Percentiles rank a stretch among this genome's conserved stretches.
Evolutionary conservation across 2,113 vertebrate species (phyloP).

Genomic region (Turnix velox): DNA sequence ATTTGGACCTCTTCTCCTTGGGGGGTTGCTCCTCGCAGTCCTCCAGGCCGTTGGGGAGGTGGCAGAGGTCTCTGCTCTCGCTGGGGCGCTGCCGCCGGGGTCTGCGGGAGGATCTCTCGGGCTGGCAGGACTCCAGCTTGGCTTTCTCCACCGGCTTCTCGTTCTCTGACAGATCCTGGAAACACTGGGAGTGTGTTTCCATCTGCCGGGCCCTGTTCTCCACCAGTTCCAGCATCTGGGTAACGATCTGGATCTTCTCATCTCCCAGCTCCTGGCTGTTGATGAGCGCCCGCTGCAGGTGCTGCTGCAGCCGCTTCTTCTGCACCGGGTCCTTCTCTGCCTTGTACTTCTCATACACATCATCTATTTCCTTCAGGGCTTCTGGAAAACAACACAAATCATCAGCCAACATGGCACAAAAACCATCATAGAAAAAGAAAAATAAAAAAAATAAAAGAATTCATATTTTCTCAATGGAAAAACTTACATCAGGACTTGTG

Average conservation of each 20-base stretch:
- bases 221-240: conserved; percentile 94
- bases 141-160: conserved; percentile 79
- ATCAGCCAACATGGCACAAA: no score
- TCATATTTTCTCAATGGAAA: background rate
- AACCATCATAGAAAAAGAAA: no score
- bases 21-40: conserved; percentile 87
- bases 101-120: conserved; percentile 86
- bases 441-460: no score
- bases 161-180: conserved; percentile 82
- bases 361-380: conserved; percentile 94
- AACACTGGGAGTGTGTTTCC: conserved; percentile 88
- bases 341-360: conserved; percentile 92
- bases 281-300: conserved; percentile 93
- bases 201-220: conserved; percentile 95
- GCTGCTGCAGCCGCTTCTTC: conserved; percentile 90
- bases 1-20: conserved; percentile 92
- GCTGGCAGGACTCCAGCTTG: conserved; percentile 71
- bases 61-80: conserved; percentile 91
- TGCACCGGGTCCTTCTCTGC: conserved; percentile 86
- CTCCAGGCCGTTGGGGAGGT: conserved; percentile 87
- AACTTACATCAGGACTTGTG: background rate
- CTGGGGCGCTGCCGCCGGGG: conserved; percentile 91
- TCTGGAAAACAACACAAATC: conserved; percentile 85
- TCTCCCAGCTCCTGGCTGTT: conserved; percentile 95
- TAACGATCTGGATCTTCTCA: conserved; percentile 96